Evolutionary conservation across 2,888 invertebrate genomes (phyloP).

Genomic region (Thelaira solivaga): DNA sequence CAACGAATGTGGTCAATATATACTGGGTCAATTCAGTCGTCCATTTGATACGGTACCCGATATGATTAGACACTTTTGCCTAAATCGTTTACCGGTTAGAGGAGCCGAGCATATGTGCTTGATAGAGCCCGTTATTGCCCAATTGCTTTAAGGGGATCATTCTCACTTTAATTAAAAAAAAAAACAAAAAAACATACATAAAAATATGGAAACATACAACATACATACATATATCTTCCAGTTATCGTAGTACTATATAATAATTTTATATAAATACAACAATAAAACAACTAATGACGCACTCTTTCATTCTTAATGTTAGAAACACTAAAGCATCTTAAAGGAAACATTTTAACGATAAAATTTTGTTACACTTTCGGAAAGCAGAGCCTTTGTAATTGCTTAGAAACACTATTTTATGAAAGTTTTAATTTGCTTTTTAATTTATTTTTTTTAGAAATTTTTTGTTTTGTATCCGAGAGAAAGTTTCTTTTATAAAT

Average conservation of each 20-base stretch:
- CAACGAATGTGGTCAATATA: slow-evolving; percentile 87
- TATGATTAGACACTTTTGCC: slow-evolving; percentile 95
- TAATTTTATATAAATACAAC: slow-evolving; percentile 22
- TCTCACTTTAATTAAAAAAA: slow-evolving; percentile 15
- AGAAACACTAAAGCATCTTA: slow-evolving; percentile 50
- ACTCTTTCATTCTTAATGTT: slow-evolving; percentile 52
- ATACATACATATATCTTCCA: slow-evolving; percentile 42
- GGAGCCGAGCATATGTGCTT: slow-evolving; percentile 98
- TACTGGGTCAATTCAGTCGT: slow-evolving; percentile 94
- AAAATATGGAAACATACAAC: neutral
- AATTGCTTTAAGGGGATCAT: slow-evolving; percentile 80
- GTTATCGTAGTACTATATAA: slow-evolving; percentile 42
- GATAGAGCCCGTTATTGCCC: slow-evolving; percentile 92
- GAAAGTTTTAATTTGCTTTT: neutral
- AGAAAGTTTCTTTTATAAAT: neutral
- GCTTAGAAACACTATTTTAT: neutral
- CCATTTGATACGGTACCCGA: slow-evolving; percentile 96
- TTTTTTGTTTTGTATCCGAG: too few relatives aligned
- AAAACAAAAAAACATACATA: slow-evolving; percentile 3
- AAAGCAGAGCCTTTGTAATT: slow-evolving; percentile 19
- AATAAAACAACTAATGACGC: slow-evolving; percentile 42
- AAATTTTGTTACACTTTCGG: neutral
- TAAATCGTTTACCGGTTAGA: slow-evolving; percentile 94
- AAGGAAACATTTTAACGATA: slow-evolving; percentile 17
- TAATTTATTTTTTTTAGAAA: neutral